These are phyloP conservation scores for Endotricha flammealis DNA, from an alignment of 2,888 invertebrate species.

Conservation along the genomic window DNA sequence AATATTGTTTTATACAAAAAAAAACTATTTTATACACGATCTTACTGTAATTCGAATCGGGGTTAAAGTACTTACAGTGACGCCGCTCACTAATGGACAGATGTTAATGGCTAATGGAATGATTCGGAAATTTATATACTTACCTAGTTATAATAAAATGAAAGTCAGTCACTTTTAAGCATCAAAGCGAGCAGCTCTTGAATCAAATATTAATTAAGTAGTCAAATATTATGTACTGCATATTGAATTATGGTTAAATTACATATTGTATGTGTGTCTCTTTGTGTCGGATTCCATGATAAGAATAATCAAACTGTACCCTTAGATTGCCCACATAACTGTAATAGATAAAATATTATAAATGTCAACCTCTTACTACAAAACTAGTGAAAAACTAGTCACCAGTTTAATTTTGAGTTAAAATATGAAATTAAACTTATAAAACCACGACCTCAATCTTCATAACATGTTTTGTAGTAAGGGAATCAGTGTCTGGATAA, in stretches of 20 bases:
- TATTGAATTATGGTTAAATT: no score
- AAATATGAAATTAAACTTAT: no score
- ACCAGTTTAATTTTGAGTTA: no score
- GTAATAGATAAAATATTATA: constrained; percentile 4
- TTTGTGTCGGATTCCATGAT: constrained; percentile 10
- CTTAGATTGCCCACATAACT: constrained; percentile 4
- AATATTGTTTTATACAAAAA: constrained; percentile 15
- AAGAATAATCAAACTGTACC: constrained; percentile 1
- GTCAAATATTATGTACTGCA: constrained; percentile 1
- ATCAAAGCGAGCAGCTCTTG: constrained; percentile 5
- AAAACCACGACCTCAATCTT: no score
- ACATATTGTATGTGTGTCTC: constrained; percentile 9
- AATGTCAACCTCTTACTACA: no score
- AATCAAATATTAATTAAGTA: constrained; percentile 9
- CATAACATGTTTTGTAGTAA: no score
- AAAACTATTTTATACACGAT: constrained; percentile 12
- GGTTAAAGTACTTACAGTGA: constrained; percentile 12
- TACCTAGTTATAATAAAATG: no score
- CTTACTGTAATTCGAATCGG: constrained; percentile 7
- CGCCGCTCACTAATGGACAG: constrained; percentile 6
- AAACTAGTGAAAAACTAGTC: no score
- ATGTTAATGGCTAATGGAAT: no score
- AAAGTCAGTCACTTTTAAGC: constrained; percentile 3
- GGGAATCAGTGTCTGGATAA: constrained; percentile 25
- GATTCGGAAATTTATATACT: no score